Base-by-base conservation (phyloP, 1,140 invertebrate species). In the Trachymyrmex cornetzi region DNA sequence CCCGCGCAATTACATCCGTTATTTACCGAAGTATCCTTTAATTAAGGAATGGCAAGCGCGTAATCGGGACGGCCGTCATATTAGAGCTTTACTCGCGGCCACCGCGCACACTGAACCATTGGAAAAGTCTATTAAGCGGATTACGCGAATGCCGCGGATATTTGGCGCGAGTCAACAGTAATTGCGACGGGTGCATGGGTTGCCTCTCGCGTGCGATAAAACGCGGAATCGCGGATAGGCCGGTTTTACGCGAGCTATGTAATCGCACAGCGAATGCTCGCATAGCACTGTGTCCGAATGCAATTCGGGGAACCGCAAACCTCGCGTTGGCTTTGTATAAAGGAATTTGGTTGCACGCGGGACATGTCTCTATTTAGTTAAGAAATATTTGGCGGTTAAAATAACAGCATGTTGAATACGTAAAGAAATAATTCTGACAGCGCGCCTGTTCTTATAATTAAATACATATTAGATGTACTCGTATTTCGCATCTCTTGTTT, bases 81-180 rank as follows among this genome's bases (percentile, higher is more conserved):
- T 84, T 75, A 74, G 69, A 75, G 80, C 30, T 34, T 48, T 44
- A 19, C 3, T n/a, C 34, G 67, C 55, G 67, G 55, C 34, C 34
- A 48, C 63, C 59, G 63, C 55, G 34, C 14, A 5, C 55, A 27
- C 55, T 55, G 69, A 19, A 30, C 27, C 55, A 75, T 84, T 61
- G 80, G 80, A 74, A 84, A 84, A 84, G 69, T 84, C 80, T 75
- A 84, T 84, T 75, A 84, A 85, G 75, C 82, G 74, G 61, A 79
- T 85, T 79, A 85, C 82, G 72, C 44, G 82, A 63, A 77, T 85
- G 71, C 82, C 82, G 67, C 74, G 71, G 55, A 77, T 85, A 85
- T 85, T 85, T 79, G 74, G 61, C 59, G 82, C 74, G 74, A 85
- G 82, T 85, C 82, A 85, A 85, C 74, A 79, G 74, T 85, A 85